These are phyloP conservation scores for Gorsachius magnificus DNA, from an alignment of 2,797 vertebrate species.

Conservation along the genomic window DNA sequence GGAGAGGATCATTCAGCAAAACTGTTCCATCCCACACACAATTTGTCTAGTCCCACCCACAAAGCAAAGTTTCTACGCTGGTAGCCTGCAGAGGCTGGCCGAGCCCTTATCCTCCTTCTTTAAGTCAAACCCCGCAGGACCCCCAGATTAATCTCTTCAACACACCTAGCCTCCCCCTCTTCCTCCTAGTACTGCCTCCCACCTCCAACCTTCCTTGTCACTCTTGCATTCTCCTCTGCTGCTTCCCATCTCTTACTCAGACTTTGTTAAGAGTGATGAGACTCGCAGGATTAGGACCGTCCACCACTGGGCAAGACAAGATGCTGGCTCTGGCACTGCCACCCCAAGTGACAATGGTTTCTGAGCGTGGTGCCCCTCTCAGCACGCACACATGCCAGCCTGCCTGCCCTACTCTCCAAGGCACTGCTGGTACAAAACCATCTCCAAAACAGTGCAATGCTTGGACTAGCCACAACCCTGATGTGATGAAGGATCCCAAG, in stretches of 20 bases:
- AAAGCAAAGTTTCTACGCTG: background rate
- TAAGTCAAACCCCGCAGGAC: background rate
- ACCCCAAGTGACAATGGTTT: fast-evolving
- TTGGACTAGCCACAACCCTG: background rate
- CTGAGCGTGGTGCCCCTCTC: background rate
- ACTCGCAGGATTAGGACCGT: background rate
- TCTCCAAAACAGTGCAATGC: background rate
- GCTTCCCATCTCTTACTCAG: background rate
- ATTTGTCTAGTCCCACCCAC: background rate
- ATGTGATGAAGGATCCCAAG: background rate
- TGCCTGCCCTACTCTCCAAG: background rate
- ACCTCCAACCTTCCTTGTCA: background rate
- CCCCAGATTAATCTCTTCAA: background rate
- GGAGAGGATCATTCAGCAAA: background rate
- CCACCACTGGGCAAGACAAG: background rate
- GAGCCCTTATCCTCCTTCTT: background rate
- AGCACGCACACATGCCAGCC: background rate
- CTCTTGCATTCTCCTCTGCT: background rate
- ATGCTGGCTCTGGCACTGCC: background rate
- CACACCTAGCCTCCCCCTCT: background rate
- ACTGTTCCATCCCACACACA: background rate
- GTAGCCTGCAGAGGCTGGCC: background rate
- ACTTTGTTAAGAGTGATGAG: background rate
- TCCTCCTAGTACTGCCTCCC: background rate
- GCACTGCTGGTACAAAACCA: background rate